Evolutionary conservation across 2,888 invertebrate genomes (phyloP).

Genomic region (Chironomus riparius): DNA sequence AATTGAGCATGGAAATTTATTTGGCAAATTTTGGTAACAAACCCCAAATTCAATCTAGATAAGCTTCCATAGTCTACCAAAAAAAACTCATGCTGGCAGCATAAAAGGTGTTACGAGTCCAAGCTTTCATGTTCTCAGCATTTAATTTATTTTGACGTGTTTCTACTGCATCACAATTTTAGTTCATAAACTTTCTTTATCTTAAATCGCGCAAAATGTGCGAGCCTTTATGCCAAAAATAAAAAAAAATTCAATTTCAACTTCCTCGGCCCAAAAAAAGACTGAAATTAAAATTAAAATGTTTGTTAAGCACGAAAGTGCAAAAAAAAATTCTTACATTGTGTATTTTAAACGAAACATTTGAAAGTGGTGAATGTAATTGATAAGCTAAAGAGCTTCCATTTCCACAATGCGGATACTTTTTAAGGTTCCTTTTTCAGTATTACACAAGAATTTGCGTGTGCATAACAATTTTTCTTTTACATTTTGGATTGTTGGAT

Average conservation of each 20-base stretch:
- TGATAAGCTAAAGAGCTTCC: conserved; percentile 20
- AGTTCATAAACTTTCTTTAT: not conserved
- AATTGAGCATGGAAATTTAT: too few species aligned
- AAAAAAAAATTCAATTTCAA: not conserved
- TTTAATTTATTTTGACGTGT: not conserved
- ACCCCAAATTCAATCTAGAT: too few species aligned
- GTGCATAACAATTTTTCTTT: not conserved
- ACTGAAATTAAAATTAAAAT: conserved; percentile 7
- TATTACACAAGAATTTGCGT: not conserved
- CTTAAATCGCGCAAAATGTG: not conserved
- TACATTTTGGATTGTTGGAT: not conserved
- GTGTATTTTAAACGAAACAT: too few species aligned
- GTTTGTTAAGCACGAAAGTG: conserved; percentile 19
- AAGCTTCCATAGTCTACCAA: too few species aligned
- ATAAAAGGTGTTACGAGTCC: not conserved
- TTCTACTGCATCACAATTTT: too few species aligned
- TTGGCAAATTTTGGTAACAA: too few species aligned
- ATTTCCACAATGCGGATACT: not conserved
- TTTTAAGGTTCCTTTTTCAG: not conserved
- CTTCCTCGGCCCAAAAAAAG: not conserved
- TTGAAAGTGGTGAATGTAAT: conserved; percentile 13
- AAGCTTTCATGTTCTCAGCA: not conserved
- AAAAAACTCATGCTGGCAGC: not conserved
- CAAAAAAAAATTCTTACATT: not conserved
- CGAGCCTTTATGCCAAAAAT: not conserved